Base-by-base conservation (phyloP, 2,113 vertebrate species). In the Anolis carolinensis region DNA sequence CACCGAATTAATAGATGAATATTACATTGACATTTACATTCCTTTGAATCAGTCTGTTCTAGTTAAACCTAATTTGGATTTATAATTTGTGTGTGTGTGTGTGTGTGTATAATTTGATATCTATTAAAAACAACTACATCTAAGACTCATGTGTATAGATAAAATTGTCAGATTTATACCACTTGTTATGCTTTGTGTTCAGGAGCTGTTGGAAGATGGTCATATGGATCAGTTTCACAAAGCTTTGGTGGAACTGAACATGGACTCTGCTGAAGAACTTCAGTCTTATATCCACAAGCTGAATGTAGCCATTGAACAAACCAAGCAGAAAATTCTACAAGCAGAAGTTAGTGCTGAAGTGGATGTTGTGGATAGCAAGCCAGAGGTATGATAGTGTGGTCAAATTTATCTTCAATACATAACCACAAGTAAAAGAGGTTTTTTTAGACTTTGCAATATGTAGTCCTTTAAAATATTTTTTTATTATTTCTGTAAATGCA, bases 241-340 rank as follows among this genome's bases (percentile, higher is more conserved):
- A 95, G 97, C 96, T 55, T 96, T 99, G 92, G 94, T 98, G 79
- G 98, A 99, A 91, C 96, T 99, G 86, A 99, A 99, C 95, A 99
- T 99, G 98, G 98, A 99, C 96, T 99, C 98, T 5, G 97, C 98
- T 0, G 98, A 99, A 83, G 99, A 99, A 83, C 96, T 99, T 63
- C 99, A 98, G 95, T 99, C 98, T 2, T 99, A 99, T 89, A 98
- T 99, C 91, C 97, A 96, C 89, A 99, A 99, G 82, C 96, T 99
- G 88, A 98, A 97, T 86, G 72, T 96, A 8, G 97, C 97, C 1
- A 95, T 99, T 89, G 98, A 99, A 84, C 98, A 98, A 88, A 96
- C 97, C 0, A 96, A 97, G 74, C 98, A 98, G 86, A 97, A 97
- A 70, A 96, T 97, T 70, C 95, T 98, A n/a, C 98, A 97, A 36